These are phyloP conservation scores for Andrena flavipes DNA, from an alignment of 2,888 invertebrate genomes.

Conservation along the genomic window DNA sequence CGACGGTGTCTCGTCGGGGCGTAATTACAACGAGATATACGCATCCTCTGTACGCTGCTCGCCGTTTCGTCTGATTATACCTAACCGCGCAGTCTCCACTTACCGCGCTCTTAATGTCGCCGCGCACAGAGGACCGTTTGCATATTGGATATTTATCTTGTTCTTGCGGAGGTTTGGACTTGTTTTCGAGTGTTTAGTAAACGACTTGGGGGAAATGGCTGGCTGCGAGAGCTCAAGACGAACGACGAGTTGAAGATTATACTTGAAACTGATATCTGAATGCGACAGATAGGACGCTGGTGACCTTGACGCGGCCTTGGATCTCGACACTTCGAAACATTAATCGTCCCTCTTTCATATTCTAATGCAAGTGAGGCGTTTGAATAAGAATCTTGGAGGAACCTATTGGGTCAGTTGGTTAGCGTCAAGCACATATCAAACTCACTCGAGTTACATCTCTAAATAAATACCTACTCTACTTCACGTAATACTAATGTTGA, in stretches of 20 bases:
- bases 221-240: too few species aligned
- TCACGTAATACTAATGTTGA: too few species aligned
- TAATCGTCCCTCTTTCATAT: too few species aligned
- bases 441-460: neutral
- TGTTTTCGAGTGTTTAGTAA: too few species aligned
- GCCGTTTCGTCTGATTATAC: conserved; percentile 24
- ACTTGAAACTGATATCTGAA: too few species aligned
- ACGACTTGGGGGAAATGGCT: too few species aligned
- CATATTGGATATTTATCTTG: neutral
- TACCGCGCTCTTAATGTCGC: neutral
- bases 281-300: too few species aligned
- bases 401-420: neutral
- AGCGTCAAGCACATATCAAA: conserved; percentile 16
- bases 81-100: conserved; percentile 20
- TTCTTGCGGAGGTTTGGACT: too few species aligned
- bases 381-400: neutral
- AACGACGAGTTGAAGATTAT: too few species aligned
- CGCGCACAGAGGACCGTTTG: neutral
- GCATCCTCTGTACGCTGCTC: neutral
- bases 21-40: conserved; percentile 17
- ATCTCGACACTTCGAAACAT: too few species aligned
- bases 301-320: too few species aligned
- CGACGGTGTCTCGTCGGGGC: conserved; percentile 31
- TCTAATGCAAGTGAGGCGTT: too few species aligned
- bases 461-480: neutral